These are phyloP conservation scores for Netelia melanura DNA, from an alignment of 2,888 invertebrate genomes.

Conservation along the genomic window DNA sequence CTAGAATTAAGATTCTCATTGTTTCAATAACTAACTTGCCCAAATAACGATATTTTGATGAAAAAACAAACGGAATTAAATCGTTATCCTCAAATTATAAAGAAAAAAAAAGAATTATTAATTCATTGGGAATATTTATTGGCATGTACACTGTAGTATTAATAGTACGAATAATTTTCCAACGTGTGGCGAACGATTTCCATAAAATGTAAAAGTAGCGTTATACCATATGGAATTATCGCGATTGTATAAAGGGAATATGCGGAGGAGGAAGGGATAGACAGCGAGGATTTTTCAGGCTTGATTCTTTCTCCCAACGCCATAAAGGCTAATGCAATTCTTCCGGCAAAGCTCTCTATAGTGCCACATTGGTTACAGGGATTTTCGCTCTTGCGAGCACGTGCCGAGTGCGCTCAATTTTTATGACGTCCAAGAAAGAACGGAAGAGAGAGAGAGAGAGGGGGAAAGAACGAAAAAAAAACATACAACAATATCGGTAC, in stretches of 20 bases:
- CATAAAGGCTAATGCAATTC: conserved; percentile 24
- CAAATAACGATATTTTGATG: no score
- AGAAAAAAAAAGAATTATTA: no score
- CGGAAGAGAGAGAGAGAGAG: no score
- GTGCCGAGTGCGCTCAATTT: conserved; percentile 19
- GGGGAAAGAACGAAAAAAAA: conserved; percentile 1
- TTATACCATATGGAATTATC: not conserved
- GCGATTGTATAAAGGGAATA: not conserved
- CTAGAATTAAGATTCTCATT: no score
- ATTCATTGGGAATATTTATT: no score
- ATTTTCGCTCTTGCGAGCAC: conserved; percentile 10
- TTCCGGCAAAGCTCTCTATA: conserved; percentile 27
- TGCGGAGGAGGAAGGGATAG: not conserved
- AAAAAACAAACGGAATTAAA: no score
- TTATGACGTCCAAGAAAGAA: not conserved
- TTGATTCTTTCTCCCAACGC: conserved; percentile 10
- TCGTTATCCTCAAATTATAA: no score
- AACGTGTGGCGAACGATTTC: no score
- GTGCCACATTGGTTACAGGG: conserved; percentile 8
- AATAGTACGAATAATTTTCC: no score
- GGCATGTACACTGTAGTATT: no score
- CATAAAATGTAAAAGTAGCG: no score
- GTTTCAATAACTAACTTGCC: no score
- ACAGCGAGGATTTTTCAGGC: conserved; percentile 1
- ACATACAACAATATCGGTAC: conserved; percentile 17